Percentiles rank a stretch among this genome's conserved stretches.
These are phyloP conservation scores for Poeciliopsis retropinna DNA, from an alignment of 2,113 vertebrate species.

Conservation along the genomic window DNA sequence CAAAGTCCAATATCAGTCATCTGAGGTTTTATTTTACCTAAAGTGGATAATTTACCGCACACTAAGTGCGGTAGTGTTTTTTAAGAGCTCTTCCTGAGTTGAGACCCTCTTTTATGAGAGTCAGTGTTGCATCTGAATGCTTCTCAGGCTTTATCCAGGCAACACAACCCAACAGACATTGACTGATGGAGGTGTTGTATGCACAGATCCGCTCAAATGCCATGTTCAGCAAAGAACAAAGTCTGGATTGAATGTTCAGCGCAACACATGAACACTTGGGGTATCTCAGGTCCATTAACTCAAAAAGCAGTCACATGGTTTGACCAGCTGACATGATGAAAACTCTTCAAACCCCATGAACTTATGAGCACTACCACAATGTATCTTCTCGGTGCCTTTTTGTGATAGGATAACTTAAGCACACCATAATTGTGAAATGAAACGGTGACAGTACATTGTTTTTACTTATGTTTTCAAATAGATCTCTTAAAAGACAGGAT, in stretches of 20 bases:
- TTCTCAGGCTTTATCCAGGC: conserved; percentile 59
- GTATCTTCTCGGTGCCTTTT: no score
- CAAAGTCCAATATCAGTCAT: conserved; percentile 68
- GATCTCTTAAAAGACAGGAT: no score
- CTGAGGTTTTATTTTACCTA: conserved; percentile 60
- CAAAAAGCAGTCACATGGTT: conserved; percentile 21
- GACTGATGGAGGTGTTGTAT: conserved; percentile 70
- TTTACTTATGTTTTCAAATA: no score
- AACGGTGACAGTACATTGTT: no score
- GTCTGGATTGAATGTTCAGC: conserved; percentile 19
- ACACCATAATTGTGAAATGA: no score
- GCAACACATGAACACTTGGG: neutral
- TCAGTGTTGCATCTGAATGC: conserved; percentile 62
- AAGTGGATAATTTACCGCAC: conserved; percentile 67
- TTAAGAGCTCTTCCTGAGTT: conserved; percentile 64
- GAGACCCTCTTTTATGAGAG: conserved; percentile 65
- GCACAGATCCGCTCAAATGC: conserved; percentile 42
- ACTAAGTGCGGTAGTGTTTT: conserved; percentile 64
- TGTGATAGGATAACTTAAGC: no score
- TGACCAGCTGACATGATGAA: neutral
- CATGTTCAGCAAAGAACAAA: conserved; percentile 33
- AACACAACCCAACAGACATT: conserved; percentile 64
- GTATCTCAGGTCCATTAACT: conserved; percentile 6
- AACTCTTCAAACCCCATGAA: no score
- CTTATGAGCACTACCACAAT: no score